phyloP scores from a whole-genome alignment of 2,797 vertebrate species.

The Kryptopterus vitreolus region DNA sequence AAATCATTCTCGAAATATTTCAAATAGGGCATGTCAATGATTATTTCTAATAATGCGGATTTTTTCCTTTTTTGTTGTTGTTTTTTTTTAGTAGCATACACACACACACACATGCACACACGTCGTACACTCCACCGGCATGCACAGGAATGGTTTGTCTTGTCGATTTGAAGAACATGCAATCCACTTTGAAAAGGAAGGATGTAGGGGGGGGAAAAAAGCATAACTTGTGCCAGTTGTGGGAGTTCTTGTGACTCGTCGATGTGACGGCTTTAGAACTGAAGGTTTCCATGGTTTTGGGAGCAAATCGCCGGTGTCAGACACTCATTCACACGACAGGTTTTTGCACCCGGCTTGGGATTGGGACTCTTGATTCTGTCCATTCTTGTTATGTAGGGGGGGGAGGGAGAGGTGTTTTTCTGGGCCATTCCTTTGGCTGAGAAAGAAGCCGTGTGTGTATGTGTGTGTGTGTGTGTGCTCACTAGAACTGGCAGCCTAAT shows the following conservation, averaged over 20 bases:
- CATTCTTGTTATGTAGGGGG: slow-evolving; percentile 44
- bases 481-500: slow-evolving; percentile 75
- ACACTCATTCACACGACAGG: slow-evolving; percentile 53
- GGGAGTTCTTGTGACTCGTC: slow-evolving; percentile 37
- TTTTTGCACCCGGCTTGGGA: slow-evolving; percentile 50
- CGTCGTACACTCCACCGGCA: slow-evolving; percentile 15
- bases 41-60: background rate
- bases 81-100: background rate
- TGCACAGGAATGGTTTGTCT: slow-evolving; percentile 38
- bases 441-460: slow-evolving; percentile 43
- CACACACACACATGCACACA: background rate
- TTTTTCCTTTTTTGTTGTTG: background rate
- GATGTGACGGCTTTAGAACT: slow-evolving; percentile 47
- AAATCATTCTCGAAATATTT: no score
- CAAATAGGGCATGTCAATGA: background rate
- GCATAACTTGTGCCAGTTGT: slow-evolving; percentile 44
- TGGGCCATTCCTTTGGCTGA: slow-evolving; percentile 51
- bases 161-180: slow-evolving; percentile 27
- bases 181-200: no score
- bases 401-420: slow-evolving; percentile 48
- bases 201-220: slow-evolving; percentile 45
- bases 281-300: slow-evolving; percentile 54
- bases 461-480: slow-evolving; percentile 33
- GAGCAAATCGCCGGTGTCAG: slow-evolving; percentile 51
- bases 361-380: slow-evolving; percentile 54